phyloP scores from a whole-genome alignment of 1,140 invertebrate species.

The Dinoponera quadriceps region DNA sequence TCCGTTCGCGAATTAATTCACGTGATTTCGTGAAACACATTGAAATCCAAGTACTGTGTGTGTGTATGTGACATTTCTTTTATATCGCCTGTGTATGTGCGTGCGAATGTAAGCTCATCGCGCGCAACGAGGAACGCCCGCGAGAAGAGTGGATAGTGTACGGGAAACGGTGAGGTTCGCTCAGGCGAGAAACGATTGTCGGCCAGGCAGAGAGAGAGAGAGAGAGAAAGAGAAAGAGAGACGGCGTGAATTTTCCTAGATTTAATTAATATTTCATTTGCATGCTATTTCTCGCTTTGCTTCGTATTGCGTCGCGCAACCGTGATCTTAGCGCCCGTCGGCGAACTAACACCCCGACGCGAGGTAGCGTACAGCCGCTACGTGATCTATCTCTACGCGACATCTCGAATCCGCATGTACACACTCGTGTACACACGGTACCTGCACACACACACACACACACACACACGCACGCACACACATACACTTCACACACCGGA shows the following conservation, averaged over 20 bases:
- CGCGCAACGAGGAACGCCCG: neutral
- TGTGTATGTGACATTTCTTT: too few species aligned
- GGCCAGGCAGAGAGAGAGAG: neutral
- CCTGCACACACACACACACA: neutral
- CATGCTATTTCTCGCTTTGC: slow-evolving; percentile 76
- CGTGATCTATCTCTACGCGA: slow-evolving; percentile 37
- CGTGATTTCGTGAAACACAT: too few species aligned
- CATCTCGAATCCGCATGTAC: neutral
- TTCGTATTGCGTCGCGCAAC: slow-evolving; percentile 35
- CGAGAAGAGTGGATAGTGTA: slow-evolving; percentile 22
- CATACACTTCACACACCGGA: slow-evolving; percentile 11
- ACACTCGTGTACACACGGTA: neutral
- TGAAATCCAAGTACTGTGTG: too few species aligned
- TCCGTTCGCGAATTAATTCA: too few species aligned
- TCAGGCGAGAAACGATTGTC: slow-evolving; percentile 37
- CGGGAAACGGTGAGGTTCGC: slow-evolving; percentile 28
- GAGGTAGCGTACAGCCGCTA: slow-evolving; percentile 43
- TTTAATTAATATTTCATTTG: slow-evolving; percentile 82
- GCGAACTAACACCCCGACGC: slow-evolving; percentile 51
- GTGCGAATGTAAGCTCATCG: neutral
- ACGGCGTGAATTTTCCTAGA: slow-evolving; percentile 77
- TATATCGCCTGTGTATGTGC: too few species aligned
- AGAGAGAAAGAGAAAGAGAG: neutral
- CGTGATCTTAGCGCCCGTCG: slow-evolving; percentile 7
- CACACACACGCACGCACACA: neutral